Conservation (phyloP, 2,113 vertebrate genomes). For the Equus quagga region DNA sequence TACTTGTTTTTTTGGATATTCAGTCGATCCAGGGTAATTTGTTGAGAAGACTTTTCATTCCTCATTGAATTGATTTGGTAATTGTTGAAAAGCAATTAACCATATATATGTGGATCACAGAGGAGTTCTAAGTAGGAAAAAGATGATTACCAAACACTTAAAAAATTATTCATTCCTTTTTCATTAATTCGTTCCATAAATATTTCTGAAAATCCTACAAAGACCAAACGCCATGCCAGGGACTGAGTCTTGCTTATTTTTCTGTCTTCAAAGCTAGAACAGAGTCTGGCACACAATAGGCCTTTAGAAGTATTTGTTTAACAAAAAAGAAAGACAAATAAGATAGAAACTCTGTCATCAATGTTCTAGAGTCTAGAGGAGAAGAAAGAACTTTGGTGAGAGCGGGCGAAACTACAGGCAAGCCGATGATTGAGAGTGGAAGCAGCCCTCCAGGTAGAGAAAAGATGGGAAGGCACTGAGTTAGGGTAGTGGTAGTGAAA, state of each 20-base stretch:
- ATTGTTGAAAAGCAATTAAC: not conserved
- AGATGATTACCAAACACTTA: not conserved
- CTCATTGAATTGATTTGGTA: not conserved
- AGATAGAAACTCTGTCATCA: not conserved
- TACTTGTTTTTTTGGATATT: not conserved
- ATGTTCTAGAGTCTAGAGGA: not conserved
- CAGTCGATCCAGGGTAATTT: not conserved
- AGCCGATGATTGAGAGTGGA: not conserved
- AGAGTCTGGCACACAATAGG: not conserved
- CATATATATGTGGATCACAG: not conserved
- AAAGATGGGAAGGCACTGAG: not conserved
- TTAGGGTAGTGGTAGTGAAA: not conserved
- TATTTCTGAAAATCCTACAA: not conserved
- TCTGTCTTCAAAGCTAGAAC: not conserved
- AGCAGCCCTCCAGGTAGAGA: not conserved
- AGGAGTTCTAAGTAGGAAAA: not conserved
- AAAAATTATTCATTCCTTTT: not conserved
- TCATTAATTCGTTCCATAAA: not conserved
- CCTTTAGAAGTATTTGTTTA: not conserved
- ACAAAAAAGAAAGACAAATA: not conserved
- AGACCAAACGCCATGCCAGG: not conserved
- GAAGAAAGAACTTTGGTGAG: not conserved
- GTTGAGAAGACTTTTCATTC: not conserved
- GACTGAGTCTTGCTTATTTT: not conserved
- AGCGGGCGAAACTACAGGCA: not conserved